Conservation (phyloP, 2,888 invertebrate species). For the Cyrtodaria siliqua region DNA sequence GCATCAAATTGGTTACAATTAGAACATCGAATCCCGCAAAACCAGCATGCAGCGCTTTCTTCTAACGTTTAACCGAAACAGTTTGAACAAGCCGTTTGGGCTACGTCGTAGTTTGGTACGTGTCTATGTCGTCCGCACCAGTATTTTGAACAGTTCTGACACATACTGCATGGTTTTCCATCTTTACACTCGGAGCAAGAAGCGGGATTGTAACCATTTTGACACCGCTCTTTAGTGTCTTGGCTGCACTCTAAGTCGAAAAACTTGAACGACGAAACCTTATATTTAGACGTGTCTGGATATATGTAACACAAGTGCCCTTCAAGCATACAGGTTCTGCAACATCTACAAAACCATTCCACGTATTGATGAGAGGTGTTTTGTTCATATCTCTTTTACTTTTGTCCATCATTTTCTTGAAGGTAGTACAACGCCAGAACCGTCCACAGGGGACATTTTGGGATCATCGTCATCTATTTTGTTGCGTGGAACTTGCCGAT, state of each 20-base stretch:
- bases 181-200: too few relatives aligned
- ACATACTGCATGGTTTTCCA: too few relatives aligned
- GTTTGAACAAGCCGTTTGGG: slow-evolving; percentile 32
- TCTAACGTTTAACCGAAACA: too few relatives aligned
- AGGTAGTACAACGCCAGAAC: slow-evolving; percentile 16
- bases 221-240: too few relatives aligned
- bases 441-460: background rate
- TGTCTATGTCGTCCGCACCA: slow-evolving; percentile 35
- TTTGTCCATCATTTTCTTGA: slow-evolving; percentile 9
- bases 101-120: slow-evolving; percentile 30
- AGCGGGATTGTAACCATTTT: background rate
- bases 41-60: too few relatives aligned
- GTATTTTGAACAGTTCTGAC: slow-evolving; percentile 8
- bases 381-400: background rate
- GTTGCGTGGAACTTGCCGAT: background rate
- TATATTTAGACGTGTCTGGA: slow-evolving; percentile 11
- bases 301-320: slow-evolving; percentile 10
- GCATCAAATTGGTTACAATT: background rate
- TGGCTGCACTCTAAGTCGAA: slow-evolving; percentile 15
- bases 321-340: slow-evolving; percentile 5
- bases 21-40: background rate
- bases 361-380: slow-evolving; percentile 4
- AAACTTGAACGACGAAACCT: slow-evolving; percentile 2
- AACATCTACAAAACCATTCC: slow-evolving; percentile 15
- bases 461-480: background rate